phyloP scores from a whole-genome alignment of 1,140 invertebrate genomes.

The Copidosoma floridanum region DNA sequence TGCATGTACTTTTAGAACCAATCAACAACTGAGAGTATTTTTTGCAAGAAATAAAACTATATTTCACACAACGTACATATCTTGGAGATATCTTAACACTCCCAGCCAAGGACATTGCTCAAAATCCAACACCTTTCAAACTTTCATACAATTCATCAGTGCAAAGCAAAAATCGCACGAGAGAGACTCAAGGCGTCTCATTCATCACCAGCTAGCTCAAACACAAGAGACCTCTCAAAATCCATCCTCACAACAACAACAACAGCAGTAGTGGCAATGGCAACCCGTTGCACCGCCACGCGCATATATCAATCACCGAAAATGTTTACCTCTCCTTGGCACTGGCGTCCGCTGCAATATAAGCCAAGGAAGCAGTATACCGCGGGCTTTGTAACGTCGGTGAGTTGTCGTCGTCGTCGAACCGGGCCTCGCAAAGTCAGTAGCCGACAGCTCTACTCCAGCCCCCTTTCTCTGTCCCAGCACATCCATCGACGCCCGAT shows the following conservation, averaged over 20 bases:
- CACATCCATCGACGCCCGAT: conserved; percentile 39
- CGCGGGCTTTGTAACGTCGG: conserved; percentile 7
- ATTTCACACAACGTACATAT: too few relatives aligned
- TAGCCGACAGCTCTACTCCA: neutral
- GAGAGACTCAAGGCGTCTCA: neutral
- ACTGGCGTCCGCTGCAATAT: neutral
- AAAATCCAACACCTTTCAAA: too few relatives aligned
- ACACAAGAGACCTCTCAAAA: neutral
- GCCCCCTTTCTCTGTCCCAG: conserved; percentile 1
- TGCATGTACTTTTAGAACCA: too few relatives aligned
- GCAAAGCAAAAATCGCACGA: too few relatives aligned
- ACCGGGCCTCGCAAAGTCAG: neutral
- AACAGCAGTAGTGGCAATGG: neutral
- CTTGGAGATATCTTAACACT: too few relatives aligned
- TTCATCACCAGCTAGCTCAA: neutral
- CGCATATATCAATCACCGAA: conserved; percentile 6
- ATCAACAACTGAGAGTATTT: too few relatives aligned
- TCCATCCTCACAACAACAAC: neutral
- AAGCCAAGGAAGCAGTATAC: too few relatives aligned
- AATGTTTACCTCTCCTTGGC: neutral
- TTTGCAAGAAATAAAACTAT: too few relatives aligned
- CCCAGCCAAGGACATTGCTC: too few relatives aligned
- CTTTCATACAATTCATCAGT: too few relatives aligned
- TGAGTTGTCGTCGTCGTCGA: too few relatives aligned
- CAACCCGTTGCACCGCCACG: too few relatives aligned